Evolutionary conservation across 2,888 invertebrate species (phyloP).

Genomic region (Unio pictorum): DNA sequence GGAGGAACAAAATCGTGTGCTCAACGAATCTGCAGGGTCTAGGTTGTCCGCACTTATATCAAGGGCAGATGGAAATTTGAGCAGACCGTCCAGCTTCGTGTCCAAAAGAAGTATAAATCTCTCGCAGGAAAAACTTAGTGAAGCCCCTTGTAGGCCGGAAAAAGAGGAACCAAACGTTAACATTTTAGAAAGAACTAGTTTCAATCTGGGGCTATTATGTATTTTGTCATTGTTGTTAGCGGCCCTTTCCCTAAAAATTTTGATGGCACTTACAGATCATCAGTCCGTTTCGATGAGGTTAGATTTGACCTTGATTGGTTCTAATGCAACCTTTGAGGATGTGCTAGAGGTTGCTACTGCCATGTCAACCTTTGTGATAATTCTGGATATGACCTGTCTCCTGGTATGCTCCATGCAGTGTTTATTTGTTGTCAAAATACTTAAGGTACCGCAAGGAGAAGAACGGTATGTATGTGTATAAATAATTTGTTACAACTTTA

Average conservation of each 20-base stretch:
- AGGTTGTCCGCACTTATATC: slow-evolving; percentile 34
- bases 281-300: slow-evolving; percentile 8
- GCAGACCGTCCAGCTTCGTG: slow-evolving; percentile 46
- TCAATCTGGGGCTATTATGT: slow-evolving; percentile 86
- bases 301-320: slow-evolving; percentile 27
- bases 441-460: slow-evolving; percentile 86
- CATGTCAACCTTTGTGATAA: slow-evolving; percentile 88
- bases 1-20: slow-evolving; percentile 35
- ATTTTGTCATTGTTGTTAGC: slow-evolving; percentile 88
- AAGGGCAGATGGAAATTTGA: slow-evolving; percentile 44
- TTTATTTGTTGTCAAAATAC: slow-evolving; percentile 92
- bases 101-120: slow-evolving; percentile 34
- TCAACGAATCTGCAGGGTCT: slow-evolving; percentile 43
- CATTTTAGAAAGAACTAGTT: slow-evolving; percentile 20
- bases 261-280: slow-evolving; percentile 83
- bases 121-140: slow-evolving; percentile 35
- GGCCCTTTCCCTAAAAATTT: slow-evolving; percentile 80
- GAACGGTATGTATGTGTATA: slow-evolving; percentile 75
- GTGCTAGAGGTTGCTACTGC: slow-evolving; percentile 94
- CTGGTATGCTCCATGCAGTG: slow-evolving; percentile 95
- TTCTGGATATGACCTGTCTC: slow-evolving; percentile 90
- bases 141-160: slow-evolving; percentile 8
- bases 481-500: not conserved
- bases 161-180: slow-evolving; percentile 9
- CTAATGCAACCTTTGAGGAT: slow-evolving; percentile 74